Evolutionary conservation across 2,888 invertebrate species (phyloP).

Genomic region (Sclerodermus sp.): DNA sequence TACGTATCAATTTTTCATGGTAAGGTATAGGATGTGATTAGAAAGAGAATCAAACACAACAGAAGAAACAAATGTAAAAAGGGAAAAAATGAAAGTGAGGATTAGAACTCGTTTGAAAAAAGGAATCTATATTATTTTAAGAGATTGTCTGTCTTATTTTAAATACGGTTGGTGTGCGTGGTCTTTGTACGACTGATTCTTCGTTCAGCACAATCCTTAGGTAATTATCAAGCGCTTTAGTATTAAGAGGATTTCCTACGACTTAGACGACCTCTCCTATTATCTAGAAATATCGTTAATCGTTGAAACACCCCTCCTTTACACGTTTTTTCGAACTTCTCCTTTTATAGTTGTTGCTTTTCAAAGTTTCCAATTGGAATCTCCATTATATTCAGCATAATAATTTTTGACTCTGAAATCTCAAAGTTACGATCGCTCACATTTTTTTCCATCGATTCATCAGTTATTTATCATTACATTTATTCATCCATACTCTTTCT

Average conservation of each 20-base stretch:
- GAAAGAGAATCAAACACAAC: too few relatives aligned
- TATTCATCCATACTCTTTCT: too few relatives aligned
- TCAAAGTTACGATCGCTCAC: too few relatives aligned
- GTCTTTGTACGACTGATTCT: conserved; percentile 2
- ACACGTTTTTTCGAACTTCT: conserved; percentile 13
- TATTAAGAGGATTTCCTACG: conserved; percentile 27
- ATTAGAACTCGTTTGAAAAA: too few relatives aligned
- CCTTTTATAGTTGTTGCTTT: neutral
- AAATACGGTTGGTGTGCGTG: too few relatives aligned
- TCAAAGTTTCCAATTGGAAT: conserved; percentile 4
- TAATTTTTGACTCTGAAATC: too few relatives aligned
- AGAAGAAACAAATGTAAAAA: neutral
- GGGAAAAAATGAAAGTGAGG: neutral
- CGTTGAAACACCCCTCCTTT: conserved; percentile 18
- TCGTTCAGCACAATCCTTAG: conserved; percentile 32
- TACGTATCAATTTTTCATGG: conserved; percentile 29
- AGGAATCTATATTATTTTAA: too few relatives aligned
- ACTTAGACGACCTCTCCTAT: conserved; percentile 24
- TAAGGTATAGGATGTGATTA: conserved; percentile 14
- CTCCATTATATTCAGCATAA: too few relatives aligned
- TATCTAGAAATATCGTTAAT: conserved; percentile 12
- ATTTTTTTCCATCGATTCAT: too few relatives aligned
- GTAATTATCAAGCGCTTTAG: conserved; percentile 24
- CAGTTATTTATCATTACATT: too few relatives aligned
- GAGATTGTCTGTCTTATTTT: too few relatives aligned